A percentile compares a stretch with the other conserved stretches of the same genome.
Conservation (phyloP, 2,113 vertebrate species). For the Anguilla japonica region DNA sequence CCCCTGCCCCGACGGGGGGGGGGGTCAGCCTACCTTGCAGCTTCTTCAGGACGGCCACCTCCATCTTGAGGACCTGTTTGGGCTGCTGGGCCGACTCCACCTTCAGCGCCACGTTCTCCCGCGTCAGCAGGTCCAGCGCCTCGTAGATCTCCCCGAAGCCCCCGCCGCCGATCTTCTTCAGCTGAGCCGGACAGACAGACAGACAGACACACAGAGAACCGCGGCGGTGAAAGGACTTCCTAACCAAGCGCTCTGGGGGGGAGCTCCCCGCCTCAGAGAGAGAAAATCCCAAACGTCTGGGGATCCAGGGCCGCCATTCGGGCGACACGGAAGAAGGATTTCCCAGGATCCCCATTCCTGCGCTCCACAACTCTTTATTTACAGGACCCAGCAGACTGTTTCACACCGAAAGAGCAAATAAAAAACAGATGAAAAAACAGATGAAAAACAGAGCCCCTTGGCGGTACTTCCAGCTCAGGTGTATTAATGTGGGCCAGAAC, state of each 20-base stretch:
- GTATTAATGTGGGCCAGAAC: too few species aligned
- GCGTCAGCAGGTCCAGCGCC: conserved; percentile 90
- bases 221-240: neutral
- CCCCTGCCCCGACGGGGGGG: neutral
- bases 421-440: too few species aligned
- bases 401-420: too few species aligned
- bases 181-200: conserved; percentile 63
- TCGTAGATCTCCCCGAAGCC: conserved; percentile 98
- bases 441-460: too few species aligned
- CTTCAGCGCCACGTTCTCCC: conserved; percentile 96
- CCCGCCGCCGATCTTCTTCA: conserved; percentile 96
- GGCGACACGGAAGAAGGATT: neutral
- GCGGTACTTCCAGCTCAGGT: too few species aligned
- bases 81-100: conserved; percentile 98
- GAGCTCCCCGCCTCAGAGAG: neutral
- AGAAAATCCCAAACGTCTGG: neutral
- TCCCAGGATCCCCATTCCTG: neutral
- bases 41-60: conserved; percentile 97
- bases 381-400: too few species aligned
- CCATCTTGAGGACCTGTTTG: conserved; percentile 99
- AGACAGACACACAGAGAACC: conserved; percentile 32
- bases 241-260: neutral
- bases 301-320: neutral
- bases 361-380: neutral
- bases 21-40: conserved; percentile 81